Conservation (phyloP, 2,113 vertebrate genomes). For the Pavo muticus region DNA sequence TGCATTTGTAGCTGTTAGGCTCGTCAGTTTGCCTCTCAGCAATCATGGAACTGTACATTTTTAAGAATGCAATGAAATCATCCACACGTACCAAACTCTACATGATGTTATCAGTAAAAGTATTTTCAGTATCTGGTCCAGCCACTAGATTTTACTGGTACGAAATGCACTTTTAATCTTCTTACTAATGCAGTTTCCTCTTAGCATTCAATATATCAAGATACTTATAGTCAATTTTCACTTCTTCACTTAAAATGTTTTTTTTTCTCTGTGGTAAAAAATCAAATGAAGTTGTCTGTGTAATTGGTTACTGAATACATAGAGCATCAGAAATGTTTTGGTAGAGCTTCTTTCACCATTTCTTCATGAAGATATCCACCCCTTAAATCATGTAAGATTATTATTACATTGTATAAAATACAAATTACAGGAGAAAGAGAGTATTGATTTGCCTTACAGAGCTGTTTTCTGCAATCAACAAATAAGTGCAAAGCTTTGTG, state of each 20-base stretch:
- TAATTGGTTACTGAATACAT: background rate
- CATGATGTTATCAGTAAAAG: conserved; percentile 57
- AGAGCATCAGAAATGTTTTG: background rate
- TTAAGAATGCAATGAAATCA: conserved; percentile 40
- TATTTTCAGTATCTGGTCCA: conserved; percentile 34
- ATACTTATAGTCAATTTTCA: conserved; percentile 2
- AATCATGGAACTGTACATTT: background rate
- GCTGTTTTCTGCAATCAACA: background rate
- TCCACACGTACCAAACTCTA: background rate
- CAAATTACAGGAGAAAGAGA: background rate
- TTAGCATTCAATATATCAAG: background rate
- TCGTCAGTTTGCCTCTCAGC: background rate
- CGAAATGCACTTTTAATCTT: conserved; percentile 12
- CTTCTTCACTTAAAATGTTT: background rate
- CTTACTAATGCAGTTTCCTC: background rate
- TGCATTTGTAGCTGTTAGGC: conserved; percentile 41
- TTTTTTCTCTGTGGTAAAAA: conserved; percentile 3
- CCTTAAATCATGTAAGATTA: background rate
- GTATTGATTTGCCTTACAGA: background rate
- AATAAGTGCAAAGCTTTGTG: background rate
- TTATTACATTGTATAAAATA: background rate
- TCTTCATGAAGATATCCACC: background rate
- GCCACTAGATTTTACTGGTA: conserved; percentile 17
- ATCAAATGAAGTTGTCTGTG: background rate
- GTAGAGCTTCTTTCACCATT: background rate